Percentiles rank a stretch among this genome's conserved stretches.
Evolutionary conservation across 53 echinoderm and acorn worm species (phyloP).

Genomic region (Holothuria leucospilota): DNA sequence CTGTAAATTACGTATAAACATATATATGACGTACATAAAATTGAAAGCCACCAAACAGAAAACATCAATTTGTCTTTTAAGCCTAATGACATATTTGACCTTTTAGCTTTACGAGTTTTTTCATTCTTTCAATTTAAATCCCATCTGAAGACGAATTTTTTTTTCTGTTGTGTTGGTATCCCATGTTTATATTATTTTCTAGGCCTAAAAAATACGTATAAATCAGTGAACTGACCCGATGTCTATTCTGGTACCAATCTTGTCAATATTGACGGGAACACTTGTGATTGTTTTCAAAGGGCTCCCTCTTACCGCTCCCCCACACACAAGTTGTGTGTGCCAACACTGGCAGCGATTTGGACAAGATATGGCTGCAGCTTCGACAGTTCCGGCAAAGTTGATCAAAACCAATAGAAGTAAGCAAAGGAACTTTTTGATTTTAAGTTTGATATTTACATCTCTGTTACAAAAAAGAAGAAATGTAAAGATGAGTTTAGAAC

Average conservation of each 20-base stretch:
- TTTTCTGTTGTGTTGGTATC: not conserved
- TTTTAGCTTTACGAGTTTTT: not conserved
- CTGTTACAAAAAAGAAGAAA: not conserved
- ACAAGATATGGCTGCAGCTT: not conserved
- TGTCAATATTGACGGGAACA: constrained; percentile 6
- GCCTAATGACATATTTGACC: no score
- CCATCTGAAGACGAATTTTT: no score
- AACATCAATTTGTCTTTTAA: no score
- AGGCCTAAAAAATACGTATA: not conserved
- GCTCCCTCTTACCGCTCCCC: not conserved
- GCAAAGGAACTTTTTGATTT: not conserved
- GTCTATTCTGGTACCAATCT: constrained; percentile 12
- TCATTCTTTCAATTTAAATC: constrained; percentile 11
- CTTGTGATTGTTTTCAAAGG: not conserved
- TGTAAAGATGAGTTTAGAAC: no score
- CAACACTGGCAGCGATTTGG: constrained; percentile 9
- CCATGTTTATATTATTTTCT: constrained; percentile 28
- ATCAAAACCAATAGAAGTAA: not conserved
- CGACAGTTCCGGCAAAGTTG: not conserved
- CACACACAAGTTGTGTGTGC: constrained; percentile 20
- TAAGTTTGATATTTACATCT: not conserved
- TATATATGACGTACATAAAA: no score
- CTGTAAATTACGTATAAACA: no score
- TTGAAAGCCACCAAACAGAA: no score
- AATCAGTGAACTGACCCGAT: constrained; percentile 14